Evolutionary conservation across 1,140 invertebrate genomes (phyloP), one percentile per base, ranked within the genome.

Genomic region (Parasteatoda tepidariorum): DNA sequence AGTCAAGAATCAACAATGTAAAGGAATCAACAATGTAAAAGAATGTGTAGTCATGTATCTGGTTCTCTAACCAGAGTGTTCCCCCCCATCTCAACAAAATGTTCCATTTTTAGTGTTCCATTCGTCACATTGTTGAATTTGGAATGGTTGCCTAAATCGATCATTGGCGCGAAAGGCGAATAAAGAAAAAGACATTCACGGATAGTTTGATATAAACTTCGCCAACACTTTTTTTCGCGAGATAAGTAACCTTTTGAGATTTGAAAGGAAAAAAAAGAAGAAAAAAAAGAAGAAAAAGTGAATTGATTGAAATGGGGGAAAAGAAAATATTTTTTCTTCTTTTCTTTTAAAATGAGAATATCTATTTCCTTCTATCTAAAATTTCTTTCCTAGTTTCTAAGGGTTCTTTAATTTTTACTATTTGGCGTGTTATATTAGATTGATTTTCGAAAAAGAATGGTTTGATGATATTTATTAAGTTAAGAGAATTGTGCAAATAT

Each of bases 41-140:
- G n/a, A 71, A 71, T 82, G 78, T 48, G 78, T 82, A 70, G 78
- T 67, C 57, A 82, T 71, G 78, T 82, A 82, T 67, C 78, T 71
- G 78, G 71, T 82, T 82, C 66, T 67, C 71, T 68, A 71, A 82
- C 71, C 66, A 55, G 18, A 24, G 64, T 61, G 55, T 64, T 76
- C n/a, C n/a, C n/a, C n/a, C n/a, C n/a, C 75, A 79, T 76, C 73
- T 22, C 30, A 62, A 3, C 34, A 64, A 18, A 76, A 62, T 76
- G 59, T 3, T 30, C 15, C 30, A n/a, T n/a, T n/a, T n/a, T n/a
- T n/a, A n/a, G n/a, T n/a, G n/a, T n/a, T n/a, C n/a, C n/a, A 71
- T 70, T 71, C 78, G 33, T 62, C 22, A 54, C 64, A 81, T 81
- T 81, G 76, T 81, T 70, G 54, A 24, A 31, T 22, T 48, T n/a